phyloP scores from a whole-genome alignment of 2,113 vertebrate species.

The Pionites leucogaster region DNA sequence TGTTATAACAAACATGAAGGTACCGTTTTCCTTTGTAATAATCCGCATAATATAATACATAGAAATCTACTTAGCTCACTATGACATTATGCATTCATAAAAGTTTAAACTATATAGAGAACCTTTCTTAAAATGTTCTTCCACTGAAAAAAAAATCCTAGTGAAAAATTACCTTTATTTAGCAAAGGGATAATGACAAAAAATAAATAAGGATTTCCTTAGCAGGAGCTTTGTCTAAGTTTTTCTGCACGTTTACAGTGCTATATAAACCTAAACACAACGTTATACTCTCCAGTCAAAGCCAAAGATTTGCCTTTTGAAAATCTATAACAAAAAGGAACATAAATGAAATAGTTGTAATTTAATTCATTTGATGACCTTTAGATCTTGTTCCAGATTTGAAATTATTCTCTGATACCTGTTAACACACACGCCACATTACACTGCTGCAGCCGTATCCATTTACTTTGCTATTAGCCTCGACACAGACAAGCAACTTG shows the following conservation, averaged over 20 bases:
- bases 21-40: background rate
- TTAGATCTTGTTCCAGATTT: background rate
- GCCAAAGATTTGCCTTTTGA: background rate
- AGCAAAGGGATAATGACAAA: background rate
- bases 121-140: background rate
- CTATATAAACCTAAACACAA: background rate
- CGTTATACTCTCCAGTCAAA: background rate
- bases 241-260: background rate
- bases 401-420: background rate
- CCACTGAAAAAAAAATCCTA: background rate
- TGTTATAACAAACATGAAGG: background rate
- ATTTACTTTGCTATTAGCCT: background rate
- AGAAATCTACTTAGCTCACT: background rate
- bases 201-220: background rate
- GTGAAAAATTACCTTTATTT: background rate
- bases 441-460: background rate
- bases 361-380: background rate
- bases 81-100: background rate
- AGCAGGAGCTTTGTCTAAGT: background rate
- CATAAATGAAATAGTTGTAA: background rate
- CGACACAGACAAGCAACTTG: background rate
- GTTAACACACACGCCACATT: background rate
- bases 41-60: background rate
- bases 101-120: background rate
- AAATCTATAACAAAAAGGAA: background rate